phyloP scores from a whole-genome alignment of 2,797 vertebrate species.

The Macropodus opercularis region DNA sequence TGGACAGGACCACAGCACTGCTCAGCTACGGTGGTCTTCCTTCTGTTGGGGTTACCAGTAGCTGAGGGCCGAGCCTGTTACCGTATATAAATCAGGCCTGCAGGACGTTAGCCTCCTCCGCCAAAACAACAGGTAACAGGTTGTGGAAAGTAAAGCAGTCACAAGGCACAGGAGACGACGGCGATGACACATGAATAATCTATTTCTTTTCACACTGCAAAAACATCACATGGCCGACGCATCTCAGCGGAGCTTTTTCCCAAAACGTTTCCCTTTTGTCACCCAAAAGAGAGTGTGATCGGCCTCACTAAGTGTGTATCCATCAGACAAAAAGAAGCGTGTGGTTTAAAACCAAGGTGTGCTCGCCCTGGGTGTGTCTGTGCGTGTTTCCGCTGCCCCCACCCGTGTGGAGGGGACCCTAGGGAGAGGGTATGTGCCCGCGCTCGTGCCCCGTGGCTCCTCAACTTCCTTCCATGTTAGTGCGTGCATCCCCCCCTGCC shows the following conservation, averaged over 20 bases:
- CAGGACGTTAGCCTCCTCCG: slow-evolving; percentile 33
- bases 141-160: slow-evolving; percentile 25
- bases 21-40: slow-evolving; percentile 16
- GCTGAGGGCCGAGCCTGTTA: slow-evolving; percentile 36
- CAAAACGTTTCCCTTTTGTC: not conserved
- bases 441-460: slow-evolving; percentile 50
- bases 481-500: not conserved
- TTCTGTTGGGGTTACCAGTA: slow-evolving; percentile 39
- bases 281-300: slow-evolving; percentile 10
- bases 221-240: no score
- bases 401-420: slow-evolving; percentile 58
- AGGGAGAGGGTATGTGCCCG: slow-evolving; percentile 55
- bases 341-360: slow-evolving; percentile 77
- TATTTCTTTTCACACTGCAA: slow-evolving; percentile 9
- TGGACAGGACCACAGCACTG: no score
- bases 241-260: not conserved
- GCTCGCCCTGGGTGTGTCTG: slow-evolving; percentile 71
- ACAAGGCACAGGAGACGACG: slow-evolving; percentile 19
- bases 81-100: slow-evolving; percentile 37
- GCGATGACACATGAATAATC: slow-evolving; percentile 14
- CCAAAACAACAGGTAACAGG: slow-evolving; percentile 11
- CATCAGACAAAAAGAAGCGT: slow-evolving; percentile 63
- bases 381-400: slow-evolving; percentile 66
- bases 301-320: slow-evolving; percentile 37
- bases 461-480: slow-evolving; percentile 38